phyloP scores from a whole-genome alignment of 2,797 vertebrate species.

The Triplophysa bombifrons region DNA sequence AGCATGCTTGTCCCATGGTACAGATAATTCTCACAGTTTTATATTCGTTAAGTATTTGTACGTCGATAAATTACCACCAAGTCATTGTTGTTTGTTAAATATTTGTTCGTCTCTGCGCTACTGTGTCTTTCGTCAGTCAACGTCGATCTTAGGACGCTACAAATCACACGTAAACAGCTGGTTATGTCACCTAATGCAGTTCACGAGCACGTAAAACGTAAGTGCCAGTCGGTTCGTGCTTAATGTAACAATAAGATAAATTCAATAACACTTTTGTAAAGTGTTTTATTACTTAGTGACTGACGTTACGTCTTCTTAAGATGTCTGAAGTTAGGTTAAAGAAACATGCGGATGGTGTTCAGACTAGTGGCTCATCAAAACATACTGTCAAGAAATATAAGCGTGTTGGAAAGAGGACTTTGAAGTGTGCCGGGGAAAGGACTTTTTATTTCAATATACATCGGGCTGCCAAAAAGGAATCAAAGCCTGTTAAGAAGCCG shows the following conservation, averaged over 20 bases:
- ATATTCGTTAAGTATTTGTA: not conserved
- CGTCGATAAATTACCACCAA: not conserved
- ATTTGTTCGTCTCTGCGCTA: not conserved
- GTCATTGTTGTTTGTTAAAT: too few relatives aligned
- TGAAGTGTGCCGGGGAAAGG: not conserved
- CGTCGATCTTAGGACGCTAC: not conserved
- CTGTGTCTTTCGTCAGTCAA: not conserved
- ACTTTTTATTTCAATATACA: not conserved
- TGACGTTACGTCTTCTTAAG: not conserved
- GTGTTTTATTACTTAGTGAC: not conserved
- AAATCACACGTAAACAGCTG: conserved; percentile 3
- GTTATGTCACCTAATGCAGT: not conserved
- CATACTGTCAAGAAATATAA: not conserved
- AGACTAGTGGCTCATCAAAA: not conserved
- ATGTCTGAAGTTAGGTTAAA: conserved; percentile 40
- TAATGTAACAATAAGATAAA: not conserved
- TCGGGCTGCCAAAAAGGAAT: not conserved
- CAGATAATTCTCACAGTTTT: not conserved
- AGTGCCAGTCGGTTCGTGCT: not conserved
- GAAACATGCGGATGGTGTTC: too few relatives aligned
- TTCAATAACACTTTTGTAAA: not conserved
- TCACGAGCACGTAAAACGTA: not conserved
- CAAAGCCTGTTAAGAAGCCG: conserved; percentile 6
- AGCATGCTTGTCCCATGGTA: conserved; percentile 39
- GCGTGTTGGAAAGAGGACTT: not conserved